These are phyloP conservation scores for Chrysocyon brachyurus DNA, from an alignment of 2,797 vertebrate species.

Conservation along the genomic window DNA sequence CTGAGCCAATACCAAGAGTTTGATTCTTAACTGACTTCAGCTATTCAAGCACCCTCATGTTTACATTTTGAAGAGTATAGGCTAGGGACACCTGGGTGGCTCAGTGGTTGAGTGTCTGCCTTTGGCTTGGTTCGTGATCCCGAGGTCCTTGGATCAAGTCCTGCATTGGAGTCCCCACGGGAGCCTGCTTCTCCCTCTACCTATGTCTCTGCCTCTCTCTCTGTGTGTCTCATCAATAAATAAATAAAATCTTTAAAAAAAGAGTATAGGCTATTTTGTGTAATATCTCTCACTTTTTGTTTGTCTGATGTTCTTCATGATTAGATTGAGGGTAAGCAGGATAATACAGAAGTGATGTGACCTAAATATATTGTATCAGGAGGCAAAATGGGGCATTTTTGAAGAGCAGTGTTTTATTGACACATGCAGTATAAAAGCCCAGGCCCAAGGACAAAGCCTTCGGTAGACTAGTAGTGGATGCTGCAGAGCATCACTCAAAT, in stretches of 20 bases:
- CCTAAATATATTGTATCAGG: not conserved
- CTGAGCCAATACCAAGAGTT: not conserved
- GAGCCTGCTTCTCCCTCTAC: too few relatives aligned
- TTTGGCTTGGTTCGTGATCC: too few relatives aligned
- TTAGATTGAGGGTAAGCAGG: not conserved
- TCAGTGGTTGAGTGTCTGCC: too few relatives aligned
- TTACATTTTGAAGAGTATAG: not conserved
- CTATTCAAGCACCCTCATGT: not conserved
- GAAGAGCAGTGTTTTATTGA: not conserved
- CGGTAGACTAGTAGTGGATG: not conserved
- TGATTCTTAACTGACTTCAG: not conserved
- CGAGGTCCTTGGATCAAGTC: too few relatives aligned
- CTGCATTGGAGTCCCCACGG: too few relatives aligned
- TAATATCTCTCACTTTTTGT: not conserved
- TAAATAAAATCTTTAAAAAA: too few relatives aligned
- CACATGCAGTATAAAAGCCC: not conserved
- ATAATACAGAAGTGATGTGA: not conserved
- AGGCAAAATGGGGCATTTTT: slow-evolving; percentile 19
- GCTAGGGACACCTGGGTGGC: not conserved
- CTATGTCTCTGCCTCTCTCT: too few relatives aligned
- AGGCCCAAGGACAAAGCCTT: not conserved
- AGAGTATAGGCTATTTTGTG: not conserved
- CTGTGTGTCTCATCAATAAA: too few relatives aligned
- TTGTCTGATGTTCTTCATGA: not conserved
- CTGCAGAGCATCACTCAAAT: not conserved